phyloP scores from a whole-genome alignment of 2,888 invertebrate species.

The Drosophila paranaensis region DNA sequence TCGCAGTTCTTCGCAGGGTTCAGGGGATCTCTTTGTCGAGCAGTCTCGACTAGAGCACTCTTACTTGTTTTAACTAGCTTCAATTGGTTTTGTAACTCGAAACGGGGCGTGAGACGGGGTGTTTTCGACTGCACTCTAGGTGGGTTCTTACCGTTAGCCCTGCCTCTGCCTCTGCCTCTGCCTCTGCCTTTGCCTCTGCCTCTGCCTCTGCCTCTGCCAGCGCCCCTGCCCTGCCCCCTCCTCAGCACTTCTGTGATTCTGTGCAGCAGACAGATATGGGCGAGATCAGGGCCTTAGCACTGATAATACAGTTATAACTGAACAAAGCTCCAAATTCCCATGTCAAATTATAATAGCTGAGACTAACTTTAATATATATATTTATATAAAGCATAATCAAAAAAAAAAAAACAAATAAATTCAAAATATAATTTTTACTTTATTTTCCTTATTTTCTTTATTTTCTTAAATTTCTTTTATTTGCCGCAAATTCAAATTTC shows the following conservation, averaged over 20 bases:
- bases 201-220: not conserved
- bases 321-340: not conserved
- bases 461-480: not conserved
- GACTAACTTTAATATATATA: not conserved
- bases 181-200: not conserved
- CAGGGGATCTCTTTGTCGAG: no score
- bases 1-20: no score
- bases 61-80: constrained; percentile 56
- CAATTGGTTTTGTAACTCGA: constrained; percentile 70
- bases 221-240: not conserved
- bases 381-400: not conserved
- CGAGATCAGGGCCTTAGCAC: not conserved
- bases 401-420: not conserved
- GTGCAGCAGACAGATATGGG: constrained; percentile 11
- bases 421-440: not conserved
- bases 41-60: no score
- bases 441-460: no score
- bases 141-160: not conserved
- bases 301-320: not conserved
- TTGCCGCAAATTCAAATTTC: no score
- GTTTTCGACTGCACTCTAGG: not conserved
- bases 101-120: constrained; percentile 23
- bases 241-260: no score
- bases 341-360: not conserved
- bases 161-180: not conserved